Percentiles rank a stretch among this genome's conserved stretches.
Conservation (phyloP, 64 coral and sea anemone species). For the Trachythela sp. region DNA sequence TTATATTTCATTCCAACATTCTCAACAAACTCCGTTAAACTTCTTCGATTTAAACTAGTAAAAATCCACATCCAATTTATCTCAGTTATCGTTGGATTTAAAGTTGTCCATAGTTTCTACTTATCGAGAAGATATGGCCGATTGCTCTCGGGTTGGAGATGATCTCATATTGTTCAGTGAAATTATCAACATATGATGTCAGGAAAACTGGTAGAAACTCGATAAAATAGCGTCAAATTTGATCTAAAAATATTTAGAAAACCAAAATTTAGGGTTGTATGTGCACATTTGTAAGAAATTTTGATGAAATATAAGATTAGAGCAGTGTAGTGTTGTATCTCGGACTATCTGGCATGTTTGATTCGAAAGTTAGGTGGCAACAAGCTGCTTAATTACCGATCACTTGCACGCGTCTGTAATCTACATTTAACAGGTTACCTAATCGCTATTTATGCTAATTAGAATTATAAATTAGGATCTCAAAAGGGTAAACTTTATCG, state of each 20-base stretch:
- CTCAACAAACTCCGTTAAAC: background rate
- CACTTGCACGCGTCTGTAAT: too few species aligned
- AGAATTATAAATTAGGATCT: too few species aligned
- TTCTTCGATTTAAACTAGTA: background rate
- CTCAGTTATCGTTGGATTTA: background rate
- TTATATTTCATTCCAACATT: background rate
- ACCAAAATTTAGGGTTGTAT: background rate
- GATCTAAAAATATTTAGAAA: background rate
- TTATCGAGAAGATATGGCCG: background rate
- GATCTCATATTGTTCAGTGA: background rate
- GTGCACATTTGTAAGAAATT: background rate
- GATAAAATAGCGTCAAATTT: background rate
- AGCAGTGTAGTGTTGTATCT: too few species aligned
- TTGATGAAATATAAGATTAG: background rate
- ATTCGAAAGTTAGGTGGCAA: too few species aligned
- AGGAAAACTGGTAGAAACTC: background rate
- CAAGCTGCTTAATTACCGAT: too few species aligned
- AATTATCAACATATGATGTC: background rate
- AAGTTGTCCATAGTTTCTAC: background rate
- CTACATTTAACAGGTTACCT: too few species aligned
- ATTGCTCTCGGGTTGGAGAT: background rate
- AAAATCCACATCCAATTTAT: background rate
- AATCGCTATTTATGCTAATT: too few species aligned
- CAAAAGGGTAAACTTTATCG: too few species aligned
- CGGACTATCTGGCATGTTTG: too few species aligned